phyloP scores from a whole-genome alignment of 2,797 vertebrate genomes.

The Microctenopoma stevenorrisi region DNA sequence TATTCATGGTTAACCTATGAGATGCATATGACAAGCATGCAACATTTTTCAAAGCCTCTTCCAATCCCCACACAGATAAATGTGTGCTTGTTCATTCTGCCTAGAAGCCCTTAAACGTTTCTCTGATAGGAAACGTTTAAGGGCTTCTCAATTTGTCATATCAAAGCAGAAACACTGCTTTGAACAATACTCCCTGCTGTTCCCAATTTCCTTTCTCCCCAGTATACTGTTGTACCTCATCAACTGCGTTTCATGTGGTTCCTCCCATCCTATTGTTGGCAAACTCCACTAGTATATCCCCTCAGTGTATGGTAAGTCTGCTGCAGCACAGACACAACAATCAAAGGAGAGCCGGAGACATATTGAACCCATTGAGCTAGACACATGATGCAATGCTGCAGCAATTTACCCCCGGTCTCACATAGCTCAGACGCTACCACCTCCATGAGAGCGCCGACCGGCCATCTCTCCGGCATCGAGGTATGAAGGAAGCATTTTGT shows the following conservation, averaged over 20 bases:
- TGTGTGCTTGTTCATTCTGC: constrained; percentile 38
- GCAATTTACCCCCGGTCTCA: constrained; percentile 75
- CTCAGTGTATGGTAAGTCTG: constrained; percentile 52
- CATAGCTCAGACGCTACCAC: constrained; percentile 65
- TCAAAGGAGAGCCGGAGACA: constrained; percentile 76
- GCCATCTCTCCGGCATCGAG: constrained; percentile 53
- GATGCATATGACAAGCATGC: neutral
- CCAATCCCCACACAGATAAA: constrained; percentile 29
- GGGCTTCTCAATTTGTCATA: constrained; percentile 82
- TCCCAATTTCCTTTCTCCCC: constrained; percentile 79
- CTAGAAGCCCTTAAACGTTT: constrained; percentile 38
- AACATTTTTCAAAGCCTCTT: constrained; percentile 40
- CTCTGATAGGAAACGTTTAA: constrained; percentile 77
- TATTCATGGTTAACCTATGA: constrained; percentile 29
- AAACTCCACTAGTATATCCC: constrained; percentile 56
- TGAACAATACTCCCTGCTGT: constrained; percentile 76
- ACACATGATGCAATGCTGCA: constrained; percentile 83
- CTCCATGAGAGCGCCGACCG: constrained; percentile 57
- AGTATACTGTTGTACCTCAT: constrained; percentile 78
- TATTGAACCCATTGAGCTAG: constrained; percentile 84
- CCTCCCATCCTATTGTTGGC: constrained; percentile 78
- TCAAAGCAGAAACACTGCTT: constrained; percentile 76
- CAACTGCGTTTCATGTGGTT: constrained; percentile 81
- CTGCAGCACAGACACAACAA: constrained; percentile 82
- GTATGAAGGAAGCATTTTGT: constrained; percentile 62